These are phyloP conservation scores for Papilio aristodemus DNA, from an alignment of 1,140 invertebrate species.

Conservation along the genomic window DNA sequence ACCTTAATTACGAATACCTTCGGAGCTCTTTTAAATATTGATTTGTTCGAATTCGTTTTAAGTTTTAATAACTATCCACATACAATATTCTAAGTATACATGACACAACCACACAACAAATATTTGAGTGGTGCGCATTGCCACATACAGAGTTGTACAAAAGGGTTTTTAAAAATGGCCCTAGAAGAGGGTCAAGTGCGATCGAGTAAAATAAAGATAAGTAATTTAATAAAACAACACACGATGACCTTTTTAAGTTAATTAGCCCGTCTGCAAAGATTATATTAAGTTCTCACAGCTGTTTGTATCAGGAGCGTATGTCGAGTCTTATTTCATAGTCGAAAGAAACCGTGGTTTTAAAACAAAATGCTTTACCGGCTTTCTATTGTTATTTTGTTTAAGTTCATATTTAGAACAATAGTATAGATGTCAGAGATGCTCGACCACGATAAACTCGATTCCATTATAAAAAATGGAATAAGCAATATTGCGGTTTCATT, in stretches of 20 bases:
- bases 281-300: conserved; percentile 19
- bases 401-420: conserved; percentile 22
- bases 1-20: no score
- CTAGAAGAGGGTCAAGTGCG: conserved; percentile 30
- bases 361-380: conserved; percentile 15
- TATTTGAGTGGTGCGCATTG: no score
- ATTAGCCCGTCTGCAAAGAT: background rate
- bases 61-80: no score
- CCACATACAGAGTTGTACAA: background rate
- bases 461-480: conserved; percentile 27
- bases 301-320: conserved; percentile 11
- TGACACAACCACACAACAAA: no score
- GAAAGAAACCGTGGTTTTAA: conserved; percentile 10
- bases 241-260: conserved; percentile 20
- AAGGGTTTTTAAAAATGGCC: background rate
- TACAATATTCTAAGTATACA: no score
- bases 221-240: conserved; percentile 21
- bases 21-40: no score
- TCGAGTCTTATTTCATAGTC: background rate
- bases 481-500: conserved; percentile 28
- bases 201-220: conserved; percentile 23
- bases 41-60: no score
- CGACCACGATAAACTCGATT: background rate
- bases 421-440: conserved; percentile 12
- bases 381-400: conserved; percentile 30